A percentile compares a stretch with the other conserved stretches of the same genome.
Conservation (phyloP, 2,888 invertebrate species). For the Cheilosia variabilis region DNA sequence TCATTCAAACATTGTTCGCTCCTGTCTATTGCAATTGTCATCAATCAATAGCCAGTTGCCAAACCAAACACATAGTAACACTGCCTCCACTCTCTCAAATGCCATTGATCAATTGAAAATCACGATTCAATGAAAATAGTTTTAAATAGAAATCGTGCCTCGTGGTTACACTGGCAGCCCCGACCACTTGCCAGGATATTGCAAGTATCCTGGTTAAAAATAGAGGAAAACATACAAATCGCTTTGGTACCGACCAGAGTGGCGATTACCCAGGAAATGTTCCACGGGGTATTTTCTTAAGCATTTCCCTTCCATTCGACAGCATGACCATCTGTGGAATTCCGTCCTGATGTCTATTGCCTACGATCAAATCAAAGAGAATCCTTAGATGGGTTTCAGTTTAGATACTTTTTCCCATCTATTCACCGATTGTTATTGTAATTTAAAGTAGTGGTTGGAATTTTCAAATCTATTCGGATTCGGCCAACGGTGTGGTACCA, state of each 20-base stretch:
- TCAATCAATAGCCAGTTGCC: constrained; percentile 15
- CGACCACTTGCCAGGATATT: constrained; percentile 26
- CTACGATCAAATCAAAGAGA: constrained; percentile 55
- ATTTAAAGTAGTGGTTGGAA: constrained; percentile 61
- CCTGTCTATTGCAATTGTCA: constrained; percentile 2
- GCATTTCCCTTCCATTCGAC: constrained; percentile 53
- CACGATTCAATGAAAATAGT: constrained; percentile 74
- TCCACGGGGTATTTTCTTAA: constrained; percentile 63
- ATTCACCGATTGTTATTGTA: constrained; percentile 66
- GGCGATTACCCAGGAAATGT: constrained; percentile 57
- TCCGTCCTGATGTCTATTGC: constrained; percentile 49
- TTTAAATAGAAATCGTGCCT: constrained; percentile 73
- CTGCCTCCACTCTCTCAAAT: constrained; percentile 51
- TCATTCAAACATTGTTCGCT: not conserved
- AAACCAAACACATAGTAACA: constrained; percentile 34
- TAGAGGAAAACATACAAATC: constrained; percentile 35
- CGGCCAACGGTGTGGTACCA: constrained; percentile 43
- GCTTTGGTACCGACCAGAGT: constrained; percentile 25
- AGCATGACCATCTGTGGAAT: constrained; percentile 27
- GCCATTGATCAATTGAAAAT: constrained; percentile 69
- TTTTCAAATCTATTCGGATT: constrained; percentile 41
- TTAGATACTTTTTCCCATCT: constrained; percentile 34
- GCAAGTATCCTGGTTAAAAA: constrained; percentile 43
- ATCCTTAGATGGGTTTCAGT: constrained; percentile 37
- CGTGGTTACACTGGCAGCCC: constrained; percentile 54